Percentiles rank a stretch among this genome's conserved stretches.
Evolutionary conservation across 2,888 invertebrate genomes (phyloP).

Genomic region (Stenchaetothrips biformis): DNA sequence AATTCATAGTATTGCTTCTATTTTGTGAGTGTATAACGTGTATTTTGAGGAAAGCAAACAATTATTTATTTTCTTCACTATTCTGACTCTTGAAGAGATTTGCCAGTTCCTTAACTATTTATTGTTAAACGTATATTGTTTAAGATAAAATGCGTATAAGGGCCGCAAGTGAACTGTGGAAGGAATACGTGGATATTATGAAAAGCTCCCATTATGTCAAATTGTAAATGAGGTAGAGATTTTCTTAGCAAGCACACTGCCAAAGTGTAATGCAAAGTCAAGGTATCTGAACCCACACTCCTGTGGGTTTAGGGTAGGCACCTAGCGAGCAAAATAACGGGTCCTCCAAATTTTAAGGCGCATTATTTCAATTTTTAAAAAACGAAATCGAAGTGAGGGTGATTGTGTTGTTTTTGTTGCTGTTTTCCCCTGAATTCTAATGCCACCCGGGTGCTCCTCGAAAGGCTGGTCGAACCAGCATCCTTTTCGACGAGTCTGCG

Average conservation of each 20-base stretch:
- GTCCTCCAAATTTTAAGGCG: no score
- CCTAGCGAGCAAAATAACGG: no score
- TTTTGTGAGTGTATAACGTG: constrained; percentile 86
- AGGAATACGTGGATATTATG: not conserved
- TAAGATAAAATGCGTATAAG: constrained; percentile 4
- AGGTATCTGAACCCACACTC: no score
- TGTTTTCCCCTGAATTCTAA: no score
- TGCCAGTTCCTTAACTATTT: not conserved
- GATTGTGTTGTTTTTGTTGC: no score
- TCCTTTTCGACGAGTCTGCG: no score
- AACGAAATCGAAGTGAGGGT: no score
- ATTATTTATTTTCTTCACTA: constrained; percentile 17
- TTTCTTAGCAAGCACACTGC: not conserved
- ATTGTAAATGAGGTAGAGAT: not conserved
- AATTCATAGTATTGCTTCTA: constrained; percentile 54
- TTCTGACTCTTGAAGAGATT: not conserved
- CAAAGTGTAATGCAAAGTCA: not conserved
- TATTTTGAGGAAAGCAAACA: constrained; percentile 50
- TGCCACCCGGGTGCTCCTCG: no score
- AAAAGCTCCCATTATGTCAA: constrained; percentile 17
- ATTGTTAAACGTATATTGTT: not conserved
- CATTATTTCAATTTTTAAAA: no score
- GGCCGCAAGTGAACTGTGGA: not conserved
- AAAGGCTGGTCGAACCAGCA: no score
- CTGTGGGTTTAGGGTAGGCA: no score